Conservation (phyloP, 1,140 invertebrate species). For the Drosophila insularis region DNA sequence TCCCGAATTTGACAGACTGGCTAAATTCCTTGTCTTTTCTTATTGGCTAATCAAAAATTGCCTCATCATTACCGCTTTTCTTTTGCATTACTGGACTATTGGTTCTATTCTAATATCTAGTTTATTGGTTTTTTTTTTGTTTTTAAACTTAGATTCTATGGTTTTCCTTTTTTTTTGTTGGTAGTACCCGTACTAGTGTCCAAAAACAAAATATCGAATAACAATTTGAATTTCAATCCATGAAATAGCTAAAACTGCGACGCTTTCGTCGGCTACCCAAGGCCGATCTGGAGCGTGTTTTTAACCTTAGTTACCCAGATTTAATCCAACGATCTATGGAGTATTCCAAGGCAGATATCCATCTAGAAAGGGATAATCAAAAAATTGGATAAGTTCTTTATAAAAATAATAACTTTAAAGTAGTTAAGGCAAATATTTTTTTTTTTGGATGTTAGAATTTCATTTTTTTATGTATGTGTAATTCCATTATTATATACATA, state of each 20-base stretch:
- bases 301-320: slow-evolving; percentile 87
- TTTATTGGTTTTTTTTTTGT: slow-evolving; percentile 36
- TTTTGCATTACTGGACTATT: slow-evolving; percentile 35
- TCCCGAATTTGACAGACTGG: slow-evolving; percentile 60
- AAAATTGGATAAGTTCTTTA: neutral
- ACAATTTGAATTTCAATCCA: slow-evolving; percentile 54
- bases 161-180: slow-evolving; percentile 22
- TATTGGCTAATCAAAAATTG: slow-evolving; percentile 60
- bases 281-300: slow-evolving; percentile 70
- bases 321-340: slow-evolving; percentile 98
- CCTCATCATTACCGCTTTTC: neutral
- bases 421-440: no score
- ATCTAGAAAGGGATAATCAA: slow-evolving; percentile 86
- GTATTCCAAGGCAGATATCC: slow-evolving; percentile 96
- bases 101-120: slow-evolving; percentile 46
- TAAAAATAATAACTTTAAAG: no score
- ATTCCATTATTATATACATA: no score
- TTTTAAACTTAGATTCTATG: slow-evolving; percentile 24
- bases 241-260: slow-evolving; percentile 76
- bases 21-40: slow-evolving; percentile 65
- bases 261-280: slow-evolving; percentile 62
- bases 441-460: no score
- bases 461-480: no score
- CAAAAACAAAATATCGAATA: slow-evolving; percentile 22
- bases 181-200: slow-evolving; percentile 79